These are phyloP conservation scores for Phylloscopus trochiloides DNA, from an alignment of 2,113 vertebrate genomes.

Conservation along the genomic window DNA sequence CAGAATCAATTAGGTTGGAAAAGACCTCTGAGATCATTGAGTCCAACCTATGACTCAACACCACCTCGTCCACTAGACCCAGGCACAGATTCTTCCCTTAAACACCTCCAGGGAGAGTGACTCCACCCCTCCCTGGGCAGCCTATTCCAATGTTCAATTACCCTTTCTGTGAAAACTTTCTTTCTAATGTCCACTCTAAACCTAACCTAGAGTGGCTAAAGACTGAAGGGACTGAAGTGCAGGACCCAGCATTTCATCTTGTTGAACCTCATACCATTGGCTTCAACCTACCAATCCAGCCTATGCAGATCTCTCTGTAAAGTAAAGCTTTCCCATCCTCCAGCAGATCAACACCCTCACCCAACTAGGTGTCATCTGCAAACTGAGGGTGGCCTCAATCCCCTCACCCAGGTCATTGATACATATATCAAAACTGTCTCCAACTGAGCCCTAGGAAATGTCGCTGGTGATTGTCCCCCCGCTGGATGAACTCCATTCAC, in stretches of 20 bases:
- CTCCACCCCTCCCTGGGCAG: neutral
- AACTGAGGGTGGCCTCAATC: neutral
- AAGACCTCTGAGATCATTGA: neutral
- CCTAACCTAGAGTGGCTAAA: neutral
- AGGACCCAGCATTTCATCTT: accelerated
- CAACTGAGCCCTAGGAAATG: neutral
- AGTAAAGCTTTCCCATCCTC: neutral
- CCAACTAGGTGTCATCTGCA: neutral
- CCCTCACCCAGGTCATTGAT: neutral
- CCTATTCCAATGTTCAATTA: neutral
- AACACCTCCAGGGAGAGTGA: accelerated
- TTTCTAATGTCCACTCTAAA: neutral
- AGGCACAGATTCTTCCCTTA: neutral
- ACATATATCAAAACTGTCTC: neutral
- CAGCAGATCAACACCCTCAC: neutral
- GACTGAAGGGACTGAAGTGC: neutral
- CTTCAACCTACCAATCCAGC: neutral
- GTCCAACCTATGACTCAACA: neutral
- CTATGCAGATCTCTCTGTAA: neutral
- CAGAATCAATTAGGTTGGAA: neutral
- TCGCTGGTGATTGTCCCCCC: no score
- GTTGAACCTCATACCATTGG: neutral
- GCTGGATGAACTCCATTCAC: neutral
- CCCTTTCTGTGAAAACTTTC: neutral
- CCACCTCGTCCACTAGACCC: neutral